Conservation (phyloP, 2,888 invertebrate genomes). For the Atrina japonica region DNA sequence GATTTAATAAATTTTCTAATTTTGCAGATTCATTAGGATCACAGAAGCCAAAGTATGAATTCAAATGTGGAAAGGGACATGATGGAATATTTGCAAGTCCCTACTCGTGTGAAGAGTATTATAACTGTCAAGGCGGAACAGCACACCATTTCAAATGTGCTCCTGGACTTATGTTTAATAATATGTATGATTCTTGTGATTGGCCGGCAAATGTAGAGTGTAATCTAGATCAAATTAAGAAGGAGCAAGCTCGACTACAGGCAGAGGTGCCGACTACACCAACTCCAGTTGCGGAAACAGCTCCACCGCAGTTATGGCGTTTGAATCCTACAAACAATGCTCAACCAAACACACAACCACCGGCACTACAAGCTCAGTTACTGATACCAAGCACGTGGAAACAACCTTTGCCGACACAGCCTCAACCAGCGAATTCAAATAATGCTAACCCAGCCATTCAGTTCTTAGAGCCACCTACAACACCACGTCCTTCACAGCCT, state of each 20-base stretch:
- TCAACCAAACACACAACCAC: not conserved
- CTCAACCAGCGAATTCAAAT: not conserved
- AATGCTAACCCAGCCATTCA: not conserved
- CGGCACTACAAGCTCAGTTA: not conserved
- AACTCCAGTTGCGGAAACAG: not conserved
- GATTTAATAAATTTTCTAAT: no score
- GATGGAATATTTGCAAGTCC: slow-evolving; percentile 63
- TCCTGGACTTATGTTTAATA: slow-evolving; percentile 60
- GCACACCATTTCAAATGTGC: slow-evolving; percentile 66
- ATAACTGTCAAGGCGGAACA: slow-evolving; percentile 59
- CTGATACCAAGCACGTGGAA: not conserved
- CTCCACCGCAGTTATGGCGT: not conserved
- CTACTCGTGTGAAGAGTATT: slow-evolving; percentile 58
- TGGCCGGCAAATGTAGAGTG: slow-evolving; percentile 64
- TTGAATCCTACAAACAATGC: not conserved
- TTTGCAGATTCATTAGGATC: no score
- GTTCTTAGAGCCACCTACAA: no score
- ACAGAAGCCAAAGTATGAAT: no score
- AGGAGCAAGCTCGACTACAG: not conserved
- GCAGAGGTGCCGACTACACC: not conserved
- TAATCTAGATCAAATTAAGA: slow-evolving; percentile 1
- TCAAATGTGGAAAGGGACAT: slow-evolving; percentile 52
- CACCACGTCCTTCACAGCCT: not conserved
- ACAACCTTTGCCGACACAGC: not conserved
- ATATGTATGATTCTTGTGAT: slow-evolving; percentile 60